These are phyloP conservation scores for Meriones unguiculatus DNA, from an alignment of 2,113 vertebrate genomes.

Conservation along the genomic window DNA sequence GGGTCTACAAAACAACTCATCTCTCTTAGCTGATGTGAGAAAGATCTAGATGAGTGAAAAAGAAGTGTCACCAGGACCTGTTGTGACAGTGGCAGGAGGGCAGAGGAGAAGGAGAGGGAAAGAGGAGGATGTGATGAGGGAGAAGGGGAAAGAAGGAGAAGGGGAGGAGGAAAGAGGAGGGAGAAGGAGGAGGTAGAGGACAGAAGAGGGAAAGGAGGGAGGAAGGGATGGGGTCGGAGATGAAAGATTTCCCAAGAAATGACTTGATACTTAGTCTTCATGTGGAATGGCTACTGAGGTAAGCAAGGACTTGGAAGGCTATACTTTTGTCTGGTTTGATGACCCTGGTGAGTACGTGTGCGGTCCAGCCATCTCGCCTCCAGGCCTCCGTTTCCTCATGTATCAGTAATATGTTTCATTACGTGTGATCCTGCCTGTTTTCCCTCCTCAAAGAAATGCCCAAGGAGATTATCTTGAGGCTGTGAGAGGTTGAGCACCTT, in stretches of 20 bases:
- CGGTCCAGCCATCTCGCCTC: not conserved
- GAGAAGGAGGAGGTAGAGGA: not conserved
- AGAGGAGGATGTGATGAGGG: not conserved
- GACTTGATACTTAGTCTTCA: not conserved
- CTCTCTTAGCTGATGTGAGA: not conserved
- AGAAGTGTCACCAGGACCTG: not conserved
- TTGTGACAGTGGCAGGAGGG: not conserved
- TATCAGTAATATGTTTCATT: not conserved
- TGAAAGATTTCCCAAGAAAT: not conserved
- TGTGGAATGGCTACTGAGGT: not conserved
- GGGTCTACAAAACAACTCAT: not conserved
- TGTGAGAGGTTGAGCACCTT: not conserved
- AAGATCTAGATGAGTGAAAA: not conserved
- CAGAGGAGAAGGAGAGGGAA: not conserved
- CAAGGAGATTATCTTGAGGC: not conserved
- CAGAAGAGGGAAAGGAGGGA: not conserved
- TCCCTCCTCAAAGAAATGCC: not conserved
- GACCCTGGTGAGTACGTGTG: not conserved
- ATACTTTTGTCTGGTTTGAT: not conserved
- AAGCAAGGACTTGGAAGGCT: not conserved
- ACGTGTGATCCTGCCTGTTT: not conserved
- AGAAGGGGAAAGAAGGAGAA: not conserved
- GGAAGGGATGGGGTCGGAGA: not conserved
- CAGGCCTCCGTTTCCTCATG: not conserved
- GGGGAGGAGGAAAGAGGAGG: too few relatives aligned